phyloP scores from a whole-genome alignment of 2,797 vertebrate genomes.

The Corythornis leucogaster region DNA sequence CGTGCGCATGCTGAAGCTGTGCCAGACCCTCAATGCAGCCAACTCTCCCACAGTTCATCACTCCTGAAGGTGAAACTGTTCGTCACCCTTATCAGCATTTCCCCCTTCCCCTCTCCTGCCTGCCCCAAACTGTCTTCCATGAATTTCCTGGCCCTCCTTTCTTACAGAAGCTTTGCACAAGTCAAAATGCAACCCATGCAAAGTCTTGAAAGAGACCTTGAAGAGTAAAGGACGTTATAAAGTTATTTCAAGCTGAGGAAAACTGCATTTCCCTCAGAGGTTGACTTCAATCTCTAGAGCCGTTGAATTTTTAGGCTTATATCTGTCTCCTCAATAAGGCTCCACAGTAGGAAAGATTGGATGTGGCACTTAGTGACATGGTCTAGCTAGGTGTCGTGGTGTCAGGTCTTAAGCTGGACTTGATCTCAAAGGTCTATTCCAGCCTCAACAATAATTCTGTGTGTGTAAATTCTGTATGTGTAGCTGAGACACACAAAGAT shows the following conservation, averaged over 20 bases:
- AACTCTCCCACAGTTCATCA: conserved; percentile 56
- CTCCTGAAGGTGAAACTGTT: conserved; percentile 68
- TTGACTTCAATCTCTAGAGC: conserved; percentile 3
- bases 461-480: too few species aligned
- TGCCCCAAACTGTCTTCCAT: neutral
- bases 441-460: too few species aligned
- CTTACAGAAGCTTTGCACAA: neutral
- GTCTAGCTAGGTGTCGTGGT: too few species aligned
- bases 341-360: neutral
- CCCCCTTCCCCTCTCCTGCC: neutral
- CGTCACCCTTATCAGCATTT: neutral
- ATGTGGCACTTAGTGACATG: too few species aligned
- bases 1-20: conserved; percentile 32
- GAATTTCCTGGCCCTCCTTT: neutral
- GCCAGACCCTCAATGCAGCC: conserved; percentile 64
- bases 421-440: too few species aligned
- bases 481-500: conserved; percentile 25
- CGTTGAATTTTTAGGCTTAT: conserved; percentile 23
- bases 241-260: conserved; percentile 53
- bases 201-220: conserved; percentile 37
- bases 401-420: too few species aligned
- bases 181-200: conserved; percentile 23
- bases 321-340: neutral
- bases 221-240: conserved; percentile 31
- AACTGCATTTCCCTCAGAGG: conserved; percentile 5